Evolutionary conservation across 2,888 invertebrate genomes (phyloP).

Genomic region (Drosophila testacea): DNA sequence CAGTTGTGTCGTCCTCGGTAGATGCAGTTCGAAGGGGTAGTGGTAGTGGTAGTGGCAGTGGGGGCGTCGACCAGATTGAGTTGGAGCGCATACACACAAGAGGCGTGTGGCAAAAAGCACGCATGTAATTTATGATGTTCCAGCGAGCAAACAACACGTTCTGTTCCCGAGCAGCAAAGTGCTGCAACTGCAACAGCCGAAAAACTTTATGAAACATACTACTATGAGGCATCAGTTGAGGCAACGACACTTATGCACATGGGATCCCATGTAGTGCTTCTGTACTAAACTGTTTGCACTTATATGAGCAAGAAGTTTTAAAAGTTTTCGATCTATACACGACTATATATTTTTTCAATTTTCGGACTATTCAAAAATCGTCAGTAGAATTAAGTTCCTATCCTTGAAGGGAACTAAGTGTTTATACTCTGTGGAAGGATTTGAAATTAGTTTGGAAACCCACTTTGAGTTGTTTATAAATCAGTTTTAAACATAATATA

Average conservation of each 20-base stretch:
- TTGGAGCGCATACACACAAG: constrained; percentile 74
- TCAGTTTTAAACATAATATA: too few species aligned
- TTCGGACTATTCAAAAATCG: too few species aligned
- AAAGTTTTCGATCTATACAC: constrained; percentile 7
- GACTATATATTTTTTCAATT: background rate
- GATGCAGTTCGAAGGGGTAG: background rate
- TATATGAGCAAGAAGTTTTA: constrained; percentile 13
- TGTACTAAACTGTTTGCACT: constrained; percentile 5
- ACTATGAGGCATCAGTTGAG: constrained; percentile 20
- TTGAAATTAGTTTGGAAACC: too few species aligned
- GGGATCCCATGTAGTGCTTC: constrained; percentile 28
- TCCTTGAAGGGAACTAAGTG: too few species aligned
- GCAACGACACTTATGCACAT: constrained; percentile 51
- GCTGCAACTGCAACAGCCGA: constrained; percentile 41
- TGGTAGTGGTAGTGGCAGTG: background rate
- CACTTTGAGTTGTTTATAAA: too few species aligned
- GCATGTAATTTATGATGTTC: constrained; percentile 82
- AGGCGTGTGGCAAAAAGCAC: constrained; percentile 75
- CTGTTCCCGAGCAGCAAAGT: constrained; percentile 38
- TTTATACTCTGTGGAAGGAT: too few species aligned
- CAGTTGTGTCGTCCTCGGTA: constrained; percentile 14
- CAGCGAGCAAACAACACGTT: constrained; percentile 81
- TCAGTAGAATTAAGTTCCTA: too few species aligned
- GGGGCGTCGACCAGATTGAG: constrained; percentile 60
- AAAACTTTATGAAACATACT: constrained; percentile 66